Base-by-base conservation (phyloP, 2,113 vertebrate species). In the Poecilia latipinna region DNA sequence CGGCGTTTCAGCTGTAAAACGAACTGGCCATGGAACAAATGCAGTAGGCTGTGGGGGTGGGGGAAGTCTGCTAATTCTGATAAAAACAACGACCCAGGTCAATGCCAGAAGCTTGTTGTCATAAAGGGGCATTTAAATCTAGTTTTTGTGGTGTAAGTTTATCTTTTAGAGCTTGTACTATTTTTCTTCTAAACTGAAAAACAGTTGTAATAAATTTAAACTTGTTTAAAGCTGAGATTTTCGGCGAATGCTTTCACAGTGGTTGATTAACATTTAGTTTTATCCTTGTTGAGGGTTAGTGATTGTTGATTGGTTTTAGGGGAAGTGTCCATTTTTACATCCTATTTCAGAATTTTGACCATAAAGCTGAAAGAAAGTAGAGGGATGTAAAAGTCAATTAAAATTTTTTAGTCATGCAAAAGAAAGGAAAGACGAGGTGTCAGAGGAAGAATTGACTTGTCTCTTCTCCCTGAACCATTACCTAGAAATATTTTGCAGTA, bases 271-370 rank as follows among this genome's bases (percentile, higher is more conserved):
- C 48, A 73, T 26, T n/a, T 35, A 32, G 13, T 31, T 29, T 22
- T 51, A 76, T 85, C 82, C 79, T 88, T 90, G 86, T 80, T 70
- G 24, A 8, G 32, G 12, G 35, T 10, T 35, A 35, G 79, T 76
- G 65, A 83, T 79, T 65, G 68, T 64, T 31, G 12, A 35, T 75
- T 31, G 37, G 17, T 65, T 68, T 68, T 71, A 65, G 32, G 10
- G 39, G n/a, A n/a, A n/a, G n/a, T n/a, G n/a, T 83, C 61, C 37
- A 44, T 72, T 71, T 82, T 77, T 37, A 69, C 63, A 68, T 74
- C 60, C 70, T 74, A 70, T 54, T 48, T 48, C 15, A 75, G 15
- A 78, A 54, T 77, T 78, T 68, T 22, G 19, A 82, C 57, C 63
- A 12, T 74, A 69, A 33, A 13, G 72, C 61, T 48, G 42, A 71